Evolutionary conservation across 2,888 invertebrate species (phyloP).

Genomic region (Nemotelus nigrinus): DNA sequence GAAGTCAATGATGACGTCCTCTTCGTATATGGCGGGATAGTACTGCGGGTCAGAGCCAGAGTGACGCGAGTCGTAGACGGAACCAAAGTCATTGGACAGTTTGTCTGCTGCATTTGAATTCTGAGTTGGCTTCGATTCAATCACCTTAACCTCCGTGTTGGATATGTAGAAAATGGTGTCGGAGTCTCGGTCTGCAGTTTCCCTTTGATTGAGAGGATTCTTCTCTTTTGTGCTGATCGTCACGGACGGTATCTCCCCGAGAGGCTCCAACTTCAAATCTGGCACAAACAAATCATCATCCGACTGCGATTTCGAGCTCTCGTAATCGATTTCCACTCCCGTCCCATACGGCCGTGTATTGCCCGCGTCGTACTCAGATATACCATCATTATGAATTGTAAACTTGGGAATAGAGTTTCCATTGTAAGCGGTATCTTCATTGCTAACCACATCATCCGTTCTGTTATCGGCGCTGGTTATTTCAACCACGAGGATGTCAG

Average conservation of each 20-base stretch:
- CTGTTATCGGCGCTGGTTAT: constrained; percentile 59
- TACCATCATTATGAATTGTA: constrained; percentile 48
- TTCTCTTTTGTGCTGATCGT: constrained; percentile 55
- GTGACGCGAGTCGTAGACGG: constrained; percentile 6
- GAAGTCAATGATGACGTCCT: constrained; percentile 54
- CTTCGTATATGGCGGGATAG: constrained; percentile 62
- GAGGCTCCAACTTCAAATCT: constrained; percentile 53
- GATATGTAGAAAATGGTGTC: constrained; percentile 65
- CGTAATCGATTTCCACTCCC: constrained; percentile 45
- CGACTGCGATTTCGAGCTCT: constrained; percentile 36
- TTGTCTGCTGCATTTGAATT: constrained; percentile 50
- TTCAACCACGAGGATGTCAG: constrained; percentile 62
- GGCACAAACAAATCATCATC: constrained; percentile 61
- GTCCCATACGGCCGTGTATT: constrained; percentile 22
- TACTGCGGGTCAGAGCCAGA: constrained; percentile 60
- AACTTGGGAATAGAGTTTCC: constrained; percentile 49
- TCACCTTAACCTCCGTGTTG: constrained; percentile 65
- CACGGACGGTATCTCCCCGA: constrained; percentile 53
- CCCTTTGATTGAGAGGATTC: constrained; percentile 11
- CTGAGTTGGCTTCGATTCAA: constrained; percentile 61
- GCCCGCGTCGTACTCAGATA: constrained; percentile 45
- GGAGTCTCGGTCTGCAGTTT: constrained; percentile 60
- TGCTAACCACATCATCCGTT: constrained; percentile 56
- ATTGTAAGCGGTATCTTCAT: constrained; percentile 54
- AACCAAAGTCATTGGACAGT: constrained; percentile 1